These are phyloP conservation scores for Dipus sagitta DNA, from an alignment of 2,797 vertebrate genomes.

Conservation along the genomic window DNA sequence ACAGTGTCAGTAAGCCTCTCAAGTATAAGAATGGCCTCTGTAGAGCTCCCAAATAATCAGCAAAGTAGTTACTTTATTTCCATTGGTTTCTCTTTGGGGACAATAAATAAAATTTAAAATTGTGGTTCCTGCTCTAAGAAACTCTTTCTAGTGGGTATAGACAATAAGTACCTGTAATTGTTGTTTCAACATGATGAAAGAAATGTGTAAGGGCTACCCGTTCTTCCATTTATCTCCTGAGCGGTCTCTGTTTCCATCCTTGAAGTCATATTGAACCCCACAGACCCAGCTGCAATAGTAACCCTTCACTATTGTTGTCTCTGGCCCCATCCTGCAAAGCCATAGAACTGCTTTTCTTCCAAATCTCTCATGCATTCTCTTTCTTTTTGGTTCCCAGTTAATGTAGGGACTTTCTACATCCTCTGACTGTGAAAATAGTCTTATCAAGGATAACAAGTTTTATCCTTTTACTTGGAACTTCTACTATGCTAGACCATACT, in stretches of 20 bases:
- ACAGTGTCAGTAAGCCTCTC: not conserved
- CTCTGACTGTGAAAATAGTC: slow-evolving; percentile 2
- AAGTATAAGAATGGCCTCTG: not conserved
- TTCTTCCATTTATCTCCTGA: not conserved
- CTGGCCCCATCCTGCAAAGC: not conserved
- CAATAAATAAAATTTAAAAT: slow-evolving; percentile 66
- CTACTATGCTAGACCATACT: not conserved
- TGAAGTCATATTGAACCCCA: not conserved
- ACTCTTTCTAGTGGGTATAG: slow-evolving; percentile 15
- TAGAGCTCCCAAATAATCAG: not conserved
- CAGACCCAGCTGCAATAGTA: not conserved
- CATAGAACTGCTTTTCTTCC: slow-evolving; percentile 7
- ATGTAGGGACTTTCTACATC: not conserved
- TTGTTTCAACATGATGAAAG: slow-evolving; percentile 25
- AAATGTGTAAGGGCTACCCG: not conserved
- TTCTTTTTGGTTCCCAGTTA: slow-evolving; percentile 13
- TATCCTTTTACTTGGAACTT: not conserved
- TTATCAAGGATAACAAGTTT: not conserved
- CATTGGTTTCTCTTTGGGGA: slow-evolving; percentile 6
- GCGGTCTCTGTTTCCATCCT: not conserved
- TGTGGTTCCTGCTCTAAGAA: slow-evolving; percentile 34
- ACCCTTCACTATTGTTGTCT: not conserved
- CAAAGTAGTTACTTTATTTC: slow-evolving; percentile 55
- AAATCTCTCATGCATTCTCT: not conserved
- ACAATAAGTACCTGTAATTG: slow-evolving; percentile 55